Base-by-base conservation (phyloP, 2,113 vertebrate species). In the Sminthopsis crassicaudata region DNA sequence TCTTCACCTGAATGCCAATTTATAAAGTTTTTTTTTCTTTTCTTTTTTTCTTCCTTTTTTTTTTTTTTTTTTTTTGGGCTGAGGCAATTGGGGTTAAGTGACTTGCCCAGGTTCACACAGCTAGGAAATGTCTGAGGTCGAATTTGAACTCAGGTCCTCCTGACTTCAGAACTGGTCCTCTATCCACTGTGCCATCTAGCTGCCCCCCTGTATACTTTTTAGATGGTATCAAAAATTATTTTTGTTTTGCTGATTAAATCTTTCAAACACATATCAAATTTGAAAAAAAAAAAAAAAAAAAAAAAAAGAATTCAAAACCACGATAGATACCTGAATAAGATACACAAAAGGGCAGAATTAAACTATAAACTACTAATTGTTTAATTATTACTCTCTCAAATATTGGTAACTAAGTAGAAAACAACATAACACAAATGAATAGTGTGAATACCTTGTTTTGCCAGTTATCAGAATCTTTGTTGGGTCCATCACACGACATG, bases 401-500 rank as follows among this genome's bases (percentile, higher is more conserved):
- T 42, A n/a, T 89, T 60, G 95, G 42, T 89, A 23, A 53, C 22
- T 30, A 27, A 30, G 88, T 52, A 53, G 96, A 88, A 94, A 36
- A 92, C 16, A 26, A 46, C 36, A 48, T 90, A 76, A 2, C 16
- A 94, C 14, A 95, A 95, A 94, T 23, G n/a, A 84, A 84, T 23
- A 2, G 9, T 57, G 42, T 26, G 9, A 46, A 91, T 97, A 99
- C 99, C 99, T 99, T 89, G 99, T 99, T 98, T 99, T 99, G 97
- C 99, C 99, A 25, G 99, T 99, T 97, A 99, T 99, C 95, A 99
- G 98, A 99, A 99, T 99, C 98, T 99, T 99, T 60, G 99, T 99
- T 98, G 99, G 99, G 98, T 99, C 99, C 99, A 99, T 99, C 95
- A 99, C 99, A 67, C 99, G 99, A 98, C 99, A 99, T 0, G 99